Conservation (phyloP, 1,140 invertebrate genomes). For the Leptinotarsa lineolata region DNA sequence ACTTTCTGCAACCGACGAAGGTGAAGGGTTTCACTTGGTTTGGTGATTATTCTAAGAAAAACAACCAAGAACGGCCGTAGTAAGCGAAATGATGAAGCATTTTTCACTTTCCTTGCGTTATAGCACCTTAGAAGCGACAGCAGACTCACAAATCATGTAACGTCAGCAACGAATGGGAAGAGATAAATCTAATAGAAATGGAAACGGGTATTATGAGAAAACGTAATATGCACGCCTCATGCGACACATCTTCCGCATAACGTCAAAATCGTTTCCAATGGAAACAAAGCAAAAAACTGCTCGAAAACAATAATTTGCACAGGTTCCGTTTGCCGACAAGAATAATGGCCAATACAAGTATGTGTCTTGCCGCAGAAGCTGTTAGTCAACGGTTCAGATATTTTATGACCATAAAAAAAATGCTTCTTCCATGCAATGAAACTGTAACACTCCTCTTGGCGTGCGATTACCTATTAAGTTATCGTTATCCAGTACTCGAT, state of each 20-base stretch:
- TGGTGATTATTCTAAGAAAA: too few relatives aligned
- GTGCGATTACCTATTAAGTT: too few relatives aligned
- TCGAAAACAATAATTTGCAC: conserved; percentile 21
- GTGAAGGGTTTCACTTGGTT: too few relatives aligned
- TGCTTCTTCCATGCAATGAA: too few relatives aligned
- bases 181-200: conserved; percentile 18
- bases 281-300: conserved; percentile 5
- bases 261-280: conserved; percentile 8
- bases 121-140: neutral
- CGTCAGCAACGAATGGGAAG: conserved; percentile 15
- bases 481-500: too few relatives aligned
- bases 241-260: conserved; percentile 18
- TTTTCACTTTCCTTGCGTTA: neutral
- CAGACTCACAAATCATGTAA: conserved; percentile 9
- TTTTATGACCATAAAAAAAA: too few relatives aligned
- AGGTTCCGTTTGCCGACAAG: conserved; percentile 3
- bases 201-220: conserved; percentile 23
- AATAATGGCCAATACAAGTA: conserved; percentile 7
- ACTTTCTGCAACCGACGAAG: too few relatives aligned
- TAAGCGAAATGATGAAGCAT: neutral
- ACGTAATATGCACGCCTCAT: conserved; percentile 18
- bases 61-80: neutral
- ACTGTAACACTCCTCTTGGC: too few relatives aligned
- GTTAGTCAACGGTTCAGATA: neutral
- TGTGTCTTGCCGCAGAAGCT: neutral